Evolutionary conservation across 2,113 vertebrate genomes (phyloP).

Genomic region (Mirounga angustirostris): DNA sequence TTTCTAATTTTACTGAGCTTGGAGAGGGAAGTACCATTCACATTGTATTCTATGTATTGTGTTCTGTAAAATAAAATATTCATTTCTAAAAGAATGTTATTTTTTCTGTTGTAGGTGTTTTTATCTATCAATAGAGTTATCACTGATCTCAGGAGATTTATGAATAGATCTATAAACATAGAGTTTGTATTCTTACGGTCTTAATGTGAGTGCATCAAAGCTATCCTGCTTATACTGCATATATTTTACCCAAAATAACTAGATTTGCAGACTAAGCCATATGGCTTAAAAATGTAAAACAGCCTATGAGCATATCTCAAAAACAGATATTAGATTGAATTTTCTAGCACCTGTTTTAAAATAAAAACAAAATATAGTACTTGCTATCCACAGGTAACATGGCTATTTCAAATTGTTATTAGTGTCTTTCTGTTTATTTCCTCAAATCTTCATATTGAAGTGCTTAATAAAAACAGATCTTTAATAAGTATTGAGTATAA

Average conservation of each 20-base stretch:
- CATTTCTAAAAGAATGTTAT: neutral
- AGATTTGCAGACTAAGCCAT: constrained; percentile 52
- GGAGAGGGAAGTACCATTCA: neutral
- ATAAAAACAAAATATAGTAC: constrained; percentile 51
- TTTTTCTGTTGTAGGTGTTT: neutral
- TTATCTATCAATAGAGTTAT: neutral
- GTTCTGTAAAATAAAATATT: constrained; percentile 9
- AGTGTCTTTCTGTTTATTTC: constrained; percentile 8
- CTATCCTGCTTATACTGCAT: neutral
- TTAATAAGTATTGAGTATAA: neutral
- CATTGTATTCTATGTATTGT: neutral
- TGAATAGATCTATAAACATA: neutral
- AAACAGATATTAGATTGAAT: neutral
- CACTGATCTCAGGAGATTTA: neutral
- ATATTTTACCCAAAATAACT: constrained; percentile 52
- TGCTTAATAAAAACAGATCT: constrained; percentile 19
- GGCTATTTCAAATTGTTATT: neutral
- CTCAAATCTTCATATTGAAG: neutral
- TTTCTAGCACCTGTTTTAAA: constrained; percentile 17
- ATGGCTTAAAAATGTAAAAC: constrained; percentile 33
- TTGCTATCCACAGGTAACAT: neutral
- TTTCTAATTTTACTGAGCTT: constrained; percentile 12
- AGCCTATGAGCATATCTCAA: neutral
- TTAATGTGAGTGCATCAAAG: neutral
- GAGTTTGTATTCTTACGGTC: neutral